Percentiles rank a stretch among this genome's conserved stretches.
These are phyloP conservation scores for Axinella damicornis DNA, from an alignment of 37 sponge, comb jelly and placozoan genomes.

Conservation along the genomic window DNA sequence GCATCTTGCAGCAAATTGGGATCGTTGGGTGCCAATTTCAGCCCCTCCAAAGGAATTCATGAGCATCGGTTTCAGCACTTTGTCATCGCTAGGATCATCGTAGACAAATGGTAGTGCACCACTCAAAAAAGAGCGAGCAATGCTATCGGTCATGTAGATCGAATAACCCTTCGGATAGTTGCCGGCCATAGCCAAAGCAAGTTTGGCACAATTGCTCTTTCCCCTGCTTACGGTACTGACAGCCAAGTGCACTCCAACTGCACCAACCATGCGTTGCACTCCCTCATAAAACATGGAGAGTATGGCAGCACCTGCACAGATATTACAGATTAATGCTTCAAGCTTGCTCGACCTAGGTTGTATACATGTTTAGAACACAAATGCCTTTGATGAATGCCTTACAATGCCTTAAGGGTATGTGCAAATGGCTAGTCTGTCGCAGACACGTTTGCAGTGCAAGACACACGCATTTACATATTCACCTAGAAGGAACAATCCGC, in stretches of 20 bases:
- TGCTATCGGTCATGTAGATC: constrained; percentile 18
- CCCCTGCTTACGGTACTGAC: constrained; percentile 27
- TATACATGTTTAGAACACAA: too few relatives aligned
- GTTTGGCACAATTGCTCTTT: constrained; percentile 28
- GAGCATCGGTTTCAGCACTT: constrained; percentile 20
- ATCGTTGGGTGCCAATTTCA: neutral
- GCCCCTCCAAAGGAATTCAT: constrained; percentile 45
- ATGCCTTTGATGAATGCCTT: too few relatives aligned
- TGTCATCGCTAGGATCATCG: constrained; percentile 38
- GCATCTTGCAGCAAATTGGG: neutral
- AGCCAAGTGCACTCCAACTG: constrained; percentile 21
- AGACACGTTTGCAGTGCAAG: too few relatives aligned
- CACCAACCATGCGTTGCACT: neutral
- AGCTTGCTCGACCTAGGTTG: too few relatives aligned
- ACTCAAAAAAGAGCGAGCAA: neutral
- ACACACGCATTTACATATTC: neutral
- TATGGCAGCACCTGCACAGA: constrained; percentile 18
- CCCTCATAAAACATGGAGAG: constrained; percentile 22
- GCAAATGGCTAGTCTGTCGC: too few relatives aligned
- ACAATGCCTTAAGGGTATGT: too few relatives aligned
- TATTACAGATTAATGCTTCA: too few relatives aligned
- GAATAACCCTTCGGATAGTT: constrained; percentile 33
- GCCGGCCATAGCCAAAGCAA: constrained; percentile 27
- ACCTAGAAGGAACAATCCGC: constrained; percentile 36
- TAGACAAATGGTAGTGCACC: constrained; percentile 26